Evolutionary conservation across 2,113 vertebrate species (phyloP), one percentile per base, ranked within the genome.

Genomic region (Pithys albifrons): DNA sequence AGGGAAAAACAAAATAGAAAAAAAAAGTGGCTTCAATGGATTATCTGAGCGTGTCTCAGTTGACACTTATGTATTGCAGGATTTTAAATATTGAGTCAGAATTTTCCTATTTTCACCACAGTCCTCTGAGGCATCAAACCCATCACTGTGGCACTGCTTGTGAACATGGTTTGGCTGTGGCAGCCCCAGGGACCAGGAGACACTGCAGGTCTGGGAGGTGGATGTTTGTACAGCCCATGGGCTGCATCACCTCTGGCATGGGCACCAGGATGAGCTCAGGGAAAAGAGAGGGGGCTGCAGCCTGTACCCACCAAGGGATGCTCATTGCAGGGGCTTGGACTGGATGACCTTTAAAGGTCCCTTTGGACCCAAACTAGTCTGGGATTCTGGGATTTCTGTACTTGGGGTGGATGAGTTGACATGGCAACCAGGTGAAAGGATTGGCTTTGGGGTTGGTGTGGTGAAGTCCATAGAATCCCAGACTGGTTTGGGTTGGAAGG

Each of bases 191-290:
- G 33, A 19, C 16, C 52, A 43, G 41, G 41, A 43, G 41, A 43
- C 41, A 43, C 41, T 43, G 41, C 41, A 43, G 41, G 14, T 13
- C 69, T 19, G 48, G 41, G 29, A 35, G 28, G 33, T 1, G 6
- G 31, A 17, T 14, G 22, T 19, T 49, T 35, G 29, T 5, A 2
- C 0, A 10, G 18, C 14, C 39, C 48, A 1, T 7, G n/a, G 3
- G 33, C 69, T 52, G 78, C 72, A 5, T 9, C 25, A 6, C 10
- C 51, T 62, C 48, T 52, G 16, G 27, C 10, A 10, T 1, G 4
- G 27, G 39, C 66, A 25, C 27, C 46, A 9, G 67, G 33, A 13
- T 10, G 49, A 35, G 69, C 55, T 35, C 24, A 8, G 6, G 62
- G 54, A 46, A 33, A 31, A 55, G 41, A 54, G 33, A 80, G 7